phyloP scores from a whole-genome alignment of 2,888 invertebrate species.

The Synergus gifuensis region DNA sequence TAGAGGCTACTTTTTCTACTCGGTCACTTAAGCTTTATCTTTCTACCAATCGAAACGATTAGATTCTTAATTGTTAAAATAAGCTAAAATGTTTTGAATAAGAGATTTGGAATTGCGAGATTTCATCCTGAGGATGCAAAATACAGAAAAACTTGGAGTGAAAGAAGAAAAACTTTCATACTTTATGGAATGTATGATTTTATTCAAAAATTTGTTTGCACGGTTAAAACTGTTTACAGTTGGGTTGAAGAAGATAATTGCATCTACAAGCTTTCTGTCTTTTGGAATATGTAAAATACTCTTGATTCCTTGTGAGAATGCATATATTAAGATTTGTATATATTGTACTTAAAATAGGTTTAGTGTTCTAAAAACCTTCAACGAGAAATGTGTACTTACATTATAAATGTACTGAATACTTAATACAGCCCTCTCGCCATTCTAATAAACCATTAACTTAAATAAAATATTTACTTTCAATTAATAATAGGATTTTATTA shows the following conservation, averaged over 20 bases:
- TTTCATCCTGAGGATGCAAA: background rate
- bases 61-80: background rate
- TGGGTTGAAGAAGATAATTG: background rate
- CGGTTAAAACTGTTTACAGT: slow-evolving; percentile 2
- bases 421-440: background rate
- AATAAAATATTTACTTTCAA: slow-evolving; percentile 1
- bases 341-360: slow-evolving; percentile 47
- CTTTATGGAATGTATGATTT: background rate
- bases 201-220: slow-evolving; percentile 1
- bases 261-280: background rate
- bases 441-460: slow-evolving; percentile 35
- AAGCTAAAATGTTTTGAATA: background rate
- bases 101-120: background rate
- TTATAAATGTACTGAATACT: slow-evolving; percentile 1
- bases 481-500: slow-evolving; percentile 29
- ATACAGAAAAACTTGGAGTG: background rate
- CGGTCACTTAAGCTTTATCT: background rate
- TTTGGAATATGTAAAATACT: slow-evolving; percentile 1
- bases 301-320: slow-evolving; percentile 44
- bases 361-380: slow-evolving; percentile 26
- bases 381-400: slow-evolving; percentile 33
- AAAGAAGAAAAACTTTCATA: background rate
- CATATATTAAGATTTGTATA: slow-evolving; percentile 50
- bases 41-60: background rate
- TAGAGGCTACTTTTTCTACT: slow-evolving; percentile 4